A percentile compares a stretch with the other conserved stretches of the same genome.
phyloP scores from a whole-genome alignment of 2,113 vertebrate genomes.

The Hemicordylus capensis region DNA sequence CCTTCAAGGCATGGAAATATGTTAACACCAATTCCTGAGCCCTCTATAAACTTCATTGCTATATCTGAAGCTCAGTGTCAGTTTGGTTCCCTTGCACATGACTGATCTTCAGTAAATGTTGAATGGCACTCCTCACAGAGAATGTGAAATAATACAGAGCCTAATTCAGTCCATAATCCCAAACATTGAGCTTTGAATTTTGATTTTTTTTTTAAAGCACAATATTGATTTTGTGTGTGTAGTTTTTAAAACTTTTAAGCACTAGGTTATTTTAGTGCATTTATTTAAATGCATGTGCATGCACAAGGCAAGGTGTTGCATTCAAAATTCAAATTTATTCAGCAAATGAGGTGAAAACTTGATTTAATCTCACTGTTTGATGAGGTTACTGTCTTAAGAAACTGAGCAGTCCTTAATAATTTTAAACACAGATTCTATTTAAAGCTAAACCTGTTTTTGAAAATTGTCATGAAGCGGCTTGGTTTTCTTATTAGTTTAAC shows the following conservation, averaged over 20 bases:
- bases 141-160: neutral
- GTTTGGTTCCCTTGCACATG: neutral
- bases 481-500: neutral
- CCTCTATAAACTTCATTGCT: neutral
- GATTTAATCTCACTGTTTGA: slow-evolving; percentile 7
- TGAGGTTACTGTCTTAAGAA: slow-evolving; percentile 11
- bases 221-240: neutral
- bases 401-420: slow-evolving; percentile 16
- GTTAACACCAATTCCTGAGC: no score
- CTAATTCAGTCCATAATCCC: neutral
- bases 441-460: neutral
- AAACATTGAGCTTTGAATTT: neutral
- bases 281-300: neutral
- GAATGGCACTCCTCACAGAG: neutral
- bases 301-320: neutral
- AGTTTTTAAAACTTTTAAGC: neutral
- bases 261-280: neutral
- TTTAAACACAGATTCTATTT: slow-evolving; percentile 12
- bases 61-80: neutral
- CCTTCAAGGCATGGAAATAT: no score
- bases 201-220: neutral
- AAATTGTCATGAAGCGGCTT: slow-evolving; percentile 5
- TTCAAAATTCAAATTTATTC: slow-evolving; percentile 4
- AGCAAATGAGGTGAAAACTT: neutral
- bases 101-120: neutral